Evolutionary conservation across 2,113 vertebrate genomes (phyloP).

Genomic region (Platycercus adscitus): DNA sequence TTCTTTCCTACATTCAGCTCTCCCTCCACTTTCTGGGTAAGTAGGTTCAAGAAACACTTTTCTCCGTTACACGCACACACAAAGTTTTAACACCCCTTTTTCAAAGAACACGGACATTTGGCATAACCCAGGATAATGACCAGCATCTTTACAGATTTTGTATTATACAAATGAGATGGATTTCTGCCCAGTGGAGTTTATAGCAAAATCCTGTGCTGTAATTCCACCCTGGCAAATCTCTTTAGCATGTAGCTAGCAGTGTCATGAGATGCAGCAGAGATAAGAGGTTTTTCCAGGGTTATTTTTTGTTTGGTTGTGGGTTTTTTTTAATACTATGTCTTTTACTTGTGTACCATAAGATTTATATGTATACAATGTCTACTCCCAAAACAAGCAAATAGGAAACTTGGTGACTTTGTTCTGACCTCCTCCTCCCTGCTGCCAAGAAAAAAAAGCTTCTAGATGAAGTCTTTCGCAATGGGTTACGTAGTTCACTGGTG

Average conservation of each 20-base stretch:
- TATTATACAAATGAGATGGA: not conserved
- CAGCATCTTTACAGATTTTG: not conserved
- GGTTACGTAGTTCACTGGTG: not conserved
- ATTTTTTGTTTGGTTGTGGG: not conserved
- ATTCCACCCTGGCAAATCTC: not conserved
- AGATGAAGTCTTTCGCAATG: not conserved
- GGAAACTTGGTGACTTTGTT: not conserved
- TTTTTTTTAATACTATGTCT: not conserved
- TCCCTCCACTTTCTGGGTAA: not conserved
- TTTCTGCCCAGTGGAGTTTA: not conserved
- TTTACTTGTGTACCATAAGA: not conserved
- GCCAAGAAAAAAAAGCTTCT: not conserved
- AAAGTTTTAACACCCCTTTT: not conserved
- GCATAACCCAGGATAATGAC: not conserved
- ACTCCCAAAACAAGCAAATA: not conserved
- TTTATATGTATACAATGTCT: not conserved
- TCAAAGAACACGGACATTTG: not conserved
- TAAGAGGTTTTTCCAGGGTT: not conserved
- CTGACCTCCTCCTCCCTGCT: fast-evolving
- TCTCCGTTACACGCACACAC: not conserved
- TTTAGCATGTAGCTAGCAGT: not conserved
- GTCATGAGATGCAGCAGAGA: not conserved
- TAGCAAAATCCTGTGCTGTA: not conserved
- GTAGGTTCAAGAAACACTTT: not conserved
- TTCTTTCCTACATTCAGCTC: not conserved